Conservation (phyloP, 2,888 invertebrate species). For the Drosophila multiciliata region DNA sequence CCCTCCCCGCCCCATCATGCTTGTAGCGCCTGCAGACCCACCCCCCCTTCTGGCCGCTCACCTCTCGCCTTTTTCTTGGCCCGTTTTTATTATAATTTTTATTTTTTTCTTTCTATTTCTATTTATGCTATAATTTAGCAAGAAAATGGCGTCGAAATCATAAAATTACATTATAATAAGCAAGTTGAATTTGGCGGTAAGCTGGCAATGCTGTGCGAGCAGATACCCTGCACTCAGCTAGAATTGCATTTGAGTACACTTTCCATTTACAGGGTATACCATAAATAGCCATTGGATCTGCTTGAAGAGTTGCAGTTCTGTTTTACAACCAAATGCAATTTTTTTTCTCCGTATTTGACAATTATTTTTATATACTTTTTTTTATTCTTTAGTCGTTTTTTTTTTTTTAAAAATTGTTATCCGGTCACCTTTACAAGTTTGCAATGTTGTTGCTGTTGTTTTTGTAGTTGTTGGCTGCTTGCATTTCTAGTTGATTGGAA, state of each 20-base stretch:
- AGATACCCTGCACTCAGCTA: slow-evolving; percentile 23
- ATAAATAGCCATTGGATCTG: neutral
- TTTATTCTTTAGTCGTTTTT: slow-evolving; percentile 18
- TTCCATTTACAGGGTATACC: neutral
- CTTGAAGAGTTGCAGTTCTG: slow-evolving; percentile 9
- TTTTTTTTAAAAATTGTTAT: too few relatives aligned
- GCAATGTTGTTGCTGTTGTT: slow-evolving; percentile 47
- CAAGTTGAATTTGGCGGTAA: slow-evolving; percentile 37
- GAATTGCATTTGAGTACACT: neutral
- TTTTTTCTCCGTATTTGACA: slow-evolving; percentile 18
- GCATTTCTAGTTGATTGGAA: slow-evolving; percentile 82
- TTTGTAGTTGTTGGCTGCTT: slow-evolving; percentile 51
- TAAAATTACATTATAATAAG: slow-evolving; percentile 79
- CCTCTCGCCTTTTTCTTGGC: slow-evolving; percentile 56
- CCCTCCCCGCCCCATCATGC: slow-evolving; percentile 20
- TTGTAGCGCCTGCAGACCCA: neutral
- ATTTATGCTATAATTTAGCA: slow-evolving; percentile 81
- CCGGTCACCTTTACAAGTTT: slow-evolving; percentile 40
- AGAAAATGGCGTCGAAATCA: slow-evolving; percentile 80
- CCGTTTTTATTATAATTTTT: slow-evolving; percentile 58
- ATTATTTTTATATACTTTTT: neutral
- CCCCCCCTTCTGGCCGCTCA: neutral
- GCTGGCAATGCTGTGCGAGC: slow-evolving; percentile 1
- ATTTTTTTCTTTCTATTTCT: slow-evolving; percentile 68
- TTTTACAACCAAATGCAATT: slow-evolving; percentile 75